Percentiles rank a stretch among this genome's conserved stretches.
Conservation (phyloP, 1,140 invertebrate species). For the Zophobas morio region DNA sequence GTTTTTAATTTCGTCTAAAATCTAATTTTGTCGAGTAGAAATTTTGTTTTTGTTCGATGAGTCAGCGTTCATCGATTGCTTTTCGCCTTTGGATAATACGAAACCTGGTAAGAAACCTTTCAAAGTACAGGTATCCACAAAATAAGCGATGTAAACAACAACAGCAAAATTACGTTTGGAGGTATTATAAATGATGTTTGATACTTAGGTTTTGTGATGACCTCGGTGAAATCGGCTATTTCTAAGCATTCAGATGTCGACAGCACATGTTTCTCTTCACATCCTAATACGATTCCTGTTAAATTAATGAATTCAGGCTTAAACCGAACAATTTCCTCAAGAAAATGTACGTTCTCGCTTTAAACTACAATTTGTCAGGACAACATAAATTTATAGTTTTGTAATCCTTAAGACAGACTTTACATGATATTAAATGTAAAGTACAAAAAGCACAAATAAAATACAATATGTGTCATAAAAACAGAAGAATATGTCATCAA, state of each 20-base stretch:
- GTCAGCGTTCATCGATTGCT: slow-evolving; percentile 25
- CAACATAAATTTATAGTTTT: too few relatives aligned
- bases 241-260: slow-evolving; percentile 38
- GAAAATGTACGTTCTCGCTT: slow-evolving; percentile 5
- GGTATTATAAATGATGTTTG: slow-evolving; percentile 34
- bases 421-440: slow-evolving; percentile 11
- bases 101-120: not conserved
- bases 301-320: slow-evolving; percentile 27
- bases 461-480: not conserved
- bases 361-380: too few relatives aligned
- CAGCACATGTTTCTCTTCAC: slow-evolving; percentile 32
- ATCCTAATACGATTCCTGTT: slow-evolving; percentile 7
- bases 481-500: too few relatives aligned
- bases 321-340: slow-evolving; percentile 11
- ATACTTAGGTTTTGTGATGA: slow-evolving; percentile 16
- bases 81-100: slow-evolving; percentile 7
- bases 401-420: not conserved
- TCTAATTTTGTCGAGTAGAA: not conserved
- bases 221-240: slow-evolving; percentile 29
- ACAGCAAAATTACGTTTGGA: slow-evolving; percentile 27
- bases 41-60: slow-evolving; percentile 19
- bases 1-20: not conserved
- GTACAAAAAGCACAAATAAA: not conserved
- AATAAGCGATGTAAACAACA: slow-evolving; percentile 21
- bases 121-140: not conserved